Evolutionary conservation across 2,888 invertebrate species (phyloP).

Genomic region (Watsonalla binaria): DNA sequence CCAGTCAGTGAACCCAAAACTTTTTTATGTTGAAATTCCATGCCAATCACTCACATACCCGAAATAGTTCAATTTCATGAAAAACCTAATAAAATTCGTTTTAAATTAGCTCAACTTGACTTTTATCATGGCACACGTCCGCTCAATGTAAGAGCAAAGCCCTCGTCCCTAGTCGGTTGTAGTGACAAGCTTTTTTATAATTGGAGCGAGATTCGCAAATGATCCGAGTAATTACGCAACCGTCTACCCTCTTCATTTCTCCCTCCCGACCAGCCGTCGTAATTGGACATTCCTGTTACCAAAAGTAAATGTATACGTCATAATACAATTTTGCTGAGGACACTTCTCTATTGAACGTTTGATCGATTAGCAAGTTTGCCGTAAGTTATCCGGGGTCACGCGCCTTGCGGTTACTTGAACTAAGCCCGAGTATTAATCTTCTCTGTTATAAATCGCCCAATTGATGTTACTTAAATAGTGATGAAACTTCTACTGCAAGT

Average conservation of each 20-base stretch:
- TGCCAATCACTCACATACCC: background rate
- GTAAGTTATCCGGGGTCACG: background rate
- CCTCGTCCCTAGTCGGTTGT: constrained; percentile 48
- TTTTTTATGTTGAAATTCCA: background rate
- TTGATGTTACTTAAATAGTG: constrained; percentile 28
- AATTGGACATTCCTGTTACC: constrained; percentile 55
- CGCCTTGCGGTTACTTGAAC: background rate
- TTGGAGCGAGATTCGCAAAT: constrained; percentile 70
- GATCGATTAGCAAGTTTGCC: constrained; percentile 13
- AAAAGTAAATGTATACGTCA: constrained; percentile 21
- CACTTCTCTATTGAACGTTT: constrained; percentile 23
- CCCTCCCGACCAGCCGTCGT: constrained; percentile 39
- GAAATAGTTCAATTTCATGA: constrained; percentile 3
- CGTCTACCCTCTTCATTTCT: constrained; percentile 76
- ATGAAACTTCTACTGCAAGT: constrained; percentile 40
- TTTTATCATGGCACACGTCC: constrained; percentile 42
- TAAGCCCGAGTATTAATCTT: background rate
- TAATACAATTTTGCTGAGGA: constrained; percentile 36
- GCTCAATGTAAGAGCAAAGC: constrained; percentile 36
- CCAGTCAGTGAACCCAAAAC: background rate
- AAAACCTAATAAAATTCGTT: constrained; percentile 2
- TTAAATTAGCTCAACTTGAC: constrained; percentile 24
- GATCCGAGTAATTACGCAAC: constrained; percentile 75
- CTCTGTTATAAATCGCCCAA: constrained; percentile 1
- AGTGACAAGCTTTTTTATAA: constrained; percentile 69